phyloP scores from a whole-genome alignment of 2,888 invertebrate species.

The Diadromus collaris region DNA sequence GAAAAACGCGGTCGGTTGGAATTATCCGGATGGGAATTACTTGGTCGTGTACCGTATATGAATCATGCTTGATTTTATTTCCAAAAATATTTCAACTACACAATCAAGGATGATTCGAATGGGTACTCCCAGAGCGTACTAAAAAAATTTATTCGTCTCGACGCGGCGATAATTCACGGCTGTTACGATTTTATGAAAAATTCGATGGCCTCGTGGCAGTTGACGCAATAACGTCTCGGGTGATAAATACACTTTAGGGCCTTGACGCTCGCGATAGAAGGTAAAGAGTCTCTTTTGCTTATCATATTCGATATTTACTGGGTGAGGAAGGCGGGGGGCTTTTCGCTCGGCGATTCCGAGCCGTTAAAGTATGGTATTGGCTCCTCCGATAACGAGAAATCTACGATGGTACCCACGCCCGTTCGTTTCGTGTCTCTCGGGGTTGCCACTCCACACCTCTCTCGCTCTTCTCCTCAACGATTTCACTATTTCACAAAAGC shows the following conservation, averaged over 20 bases:
- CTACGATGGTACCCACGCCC: conserved; percentile 44
- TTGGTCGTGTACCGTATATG: no score
- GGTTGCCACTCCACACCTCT: conserved; percentile 37
- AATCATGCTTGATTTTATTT: no score
- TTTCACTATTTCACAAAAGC: conserved; percentile 47
- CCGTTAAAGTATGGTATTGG: conserved; percentile 57
- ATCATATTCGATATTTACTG: conserved; percentile 59
- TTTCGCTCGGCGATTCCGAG: conserved; percentile 47
- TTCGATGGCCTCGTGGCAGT: conserved; percentile 11
- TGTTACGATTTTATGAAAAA: conserved; percentile 7
- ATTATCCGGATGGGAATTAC: no score
- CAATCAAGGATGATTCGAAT: neutral
- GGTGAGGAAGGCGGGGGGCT: conserved; percentile 33
- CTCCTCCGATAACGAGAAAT: conserved; percentile 58
- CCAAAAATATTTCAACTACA: neutral
- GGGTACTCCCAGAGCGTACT: no score
- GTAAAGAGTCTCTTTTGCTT: conserved; percentile 52
- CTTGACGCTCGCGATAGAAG: conserved; percentile 35
- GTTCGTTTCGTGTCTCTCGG: conserved; percentile 42
- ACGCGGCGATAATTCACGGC: neutral
- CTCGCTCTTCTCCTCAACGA: conserved; percentile 24
- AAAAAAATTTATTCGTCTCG: neutral
- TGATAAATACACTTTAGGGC: conserved; percentile 40
- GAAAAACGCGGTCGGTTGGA: neutral
- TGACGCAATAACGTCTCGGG: conserved; percentile 40